Percentiles rank a stretch among this genome's conserved stretches.
These are phyloP conservation scores for Zaprionus kolodkinae DNA, from an alignment of 1,140 invertebrate genomes.

Conservation along the genomic window DNA sequence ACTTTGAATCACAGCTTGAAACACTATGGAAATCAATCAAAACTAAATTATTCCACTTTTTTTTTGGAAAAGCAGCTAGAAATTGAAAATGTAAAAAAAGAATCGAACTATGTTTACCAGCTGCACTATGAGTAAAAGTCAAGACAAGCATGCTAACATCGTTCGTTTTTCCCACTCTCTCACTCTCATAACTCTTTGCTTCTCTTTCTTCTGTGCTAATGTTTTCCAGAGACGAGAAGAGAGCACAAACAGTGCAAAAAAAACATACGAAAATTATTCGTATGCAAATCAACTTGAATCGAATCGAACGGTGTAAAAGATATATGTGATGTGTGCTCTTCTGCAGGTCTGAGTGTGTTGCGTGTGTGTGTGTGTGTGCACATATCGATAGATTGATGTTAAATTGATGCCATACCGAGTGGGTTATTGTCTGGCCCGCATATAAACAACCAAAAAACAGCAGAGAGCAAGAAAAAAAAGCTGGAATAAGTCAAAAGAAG, in stretches of 20 bases:
- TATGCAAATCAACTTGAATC: constrained; percentile 69
- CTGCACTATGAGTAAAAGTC: constrained; percentile 41
- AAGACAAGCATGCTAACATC: constrained; percentile 27
- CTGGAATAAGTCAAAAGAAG: constrained; percentile 42
- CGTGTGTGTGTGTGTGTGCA: constrained; percentile 21
- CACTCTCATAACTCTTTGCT: background rate
- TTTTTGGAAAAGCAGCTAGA: background rate
- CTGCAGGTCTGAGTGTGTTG: constrained; percentile 8
- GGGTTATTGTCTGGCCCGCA: constrained; percentile 80
- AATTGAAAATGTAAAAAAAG: constrained; percentile 20
- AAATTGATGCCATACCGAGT: constrained; percentile 76
- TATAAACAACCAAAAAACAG: constrained; percentile 64
- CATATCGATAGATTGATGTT: constrained; percentile 75
- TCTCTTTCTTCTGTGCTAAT: constrained; percentile 55
- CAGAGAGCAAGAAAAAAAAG: constrained; percentile 37
- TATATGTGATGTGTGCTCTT: constrained; percentile 29
- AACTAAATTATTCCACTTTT: constrained; percentile 36
- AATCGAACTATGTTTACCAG: constrained; percentile 21
- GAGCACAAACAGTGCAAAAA: constrained; percentile 46
- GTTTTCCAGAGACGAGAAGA: constrained; percentile 60
- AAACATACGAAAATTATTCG: constrained; percentile 49
- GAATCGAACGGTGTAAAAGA: constrained; percentile 38
- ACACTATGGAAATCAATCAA: constrained; percentile 40
- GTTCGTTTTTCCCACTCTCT: background rate
- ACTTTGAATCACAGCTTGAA: background rate